A percentile compares a stretch with the other conserved stretches of the same genome.
Conservation (phyloP, 2,797 vertebrate genomes). For the Anguilla marmorata region DNA sequence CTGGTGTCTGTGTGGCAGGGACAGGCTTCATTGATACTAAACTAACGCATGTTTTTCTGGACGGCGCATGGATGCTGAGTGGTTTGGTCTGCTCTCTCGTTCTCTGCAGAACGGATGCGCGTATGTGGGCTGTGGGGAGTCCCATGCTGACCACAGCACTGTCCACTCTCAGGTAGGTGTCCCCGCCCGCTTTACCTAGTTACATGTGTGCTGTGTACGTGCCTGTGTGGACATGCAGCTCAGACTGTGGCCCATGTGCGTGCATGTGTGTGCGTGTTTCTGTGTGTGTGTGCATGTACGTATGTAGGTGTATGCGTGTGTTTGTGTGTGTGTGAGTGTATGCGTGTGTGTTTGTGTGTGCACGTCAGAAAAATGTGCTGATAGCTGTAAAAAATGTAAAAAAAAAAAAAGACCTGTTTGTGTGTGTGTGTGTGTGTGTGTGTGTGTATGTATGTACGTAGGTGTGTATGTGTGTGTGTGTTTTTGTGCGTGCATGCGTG, state of each 20-base stretch:
- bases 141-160: slow-evolving; percentile 94
- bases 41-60: background rate
- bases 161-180: slow-evolving; percentile 91
- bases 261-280: background rate
- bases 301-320: too few relatives aligned
- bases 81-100: slow-evolving; percentile 3
- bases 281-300: too few relatives aligned
- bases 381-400: too few relatives aligned
- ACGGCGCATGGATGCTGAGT: background rate
- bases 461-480: background rate
- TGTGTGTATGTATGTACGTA: background rate
- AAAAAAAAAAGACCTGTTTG: too few relatives aligned
- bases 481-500: background rate
- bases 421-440: too few relatives aligned
- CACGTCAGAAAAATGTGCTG: too few relatives aligned
- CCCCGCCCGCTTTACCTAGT: too few relatives aligned
- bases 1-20: background rate
- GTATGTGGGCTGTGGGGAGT: slow-evolving; percentile 96
- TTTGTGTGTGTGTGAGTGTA: too few relatives aligned
- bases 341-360: too few relatives aligned
- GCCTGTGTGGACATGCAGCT: background rate
- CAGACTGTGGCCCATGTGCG: background rate
- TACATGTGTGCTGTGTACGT: background rate
- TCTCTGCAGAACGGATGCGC: slow-evolving; percentile 84
- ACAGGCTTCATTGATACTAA: background rate